Base-by-base conservation (phyloP, 2,888 invertebrate genomes). In the Phragmatobia fuliginosa region DNA sequence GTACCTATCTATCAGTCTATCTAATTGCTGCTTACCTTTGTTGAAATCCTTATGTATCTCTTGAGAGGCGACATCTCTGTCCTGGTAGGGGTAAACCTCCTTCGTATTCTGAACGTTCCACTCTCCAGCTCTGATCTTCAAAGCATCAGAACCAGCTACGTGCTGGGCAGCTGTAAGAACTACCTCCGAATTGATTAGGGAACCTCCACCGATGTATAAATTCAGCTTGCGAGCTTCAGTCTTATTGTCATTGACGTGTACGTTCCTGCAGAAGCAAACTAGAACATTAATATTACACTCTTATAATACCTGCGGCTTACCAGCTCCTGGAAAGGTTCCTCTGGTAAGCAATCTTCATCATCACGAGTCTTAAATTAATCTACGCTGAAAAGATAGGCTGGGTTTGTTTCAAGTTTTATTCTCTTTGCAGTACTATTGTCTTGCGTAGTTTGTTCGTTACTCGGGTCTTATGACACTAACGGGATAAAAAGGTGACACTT, bases 121-220 rank as follows among this genome's bases (percentile, higher is more conserved):
- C 91, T 98, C 98, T 0, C 98, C 98, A 0, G 97, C 97, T 0
- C 98, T 95, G 4, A 97, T 92, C 82, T 56, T 82, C 66, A 32
- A 76, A 68, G 0, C 77, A 61, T 16, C 73, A 0, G 80, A 74
- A 0, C 56, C 7, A 1, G 79, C 76, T 0, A 89, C 89, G 68
- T 88, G 88, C 89, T 98, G 98, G 0, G 98, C 98, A 0, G 97
- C 97, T 0, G 98, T 98, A 6, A 98, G 85, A 0, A 98, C 97
- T 0, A 97, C 97, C 66, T 93, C 93, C 0, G 96, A 96, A 75
- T 97, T 97, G 76, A 98, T 97, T 10, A 98, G 91, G 0, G 98
- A 96, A 0, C 98, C 98, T 0, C 98, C 98, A 59, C 98, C 98
- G 28, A 97, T 96, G 89, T 97, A 98, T 0, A 89, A 85, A 74